Evolutionary conservation across 2,888 invertebrate species (phyloP).

Genomic region (Xestia ashworthii): DNA sequence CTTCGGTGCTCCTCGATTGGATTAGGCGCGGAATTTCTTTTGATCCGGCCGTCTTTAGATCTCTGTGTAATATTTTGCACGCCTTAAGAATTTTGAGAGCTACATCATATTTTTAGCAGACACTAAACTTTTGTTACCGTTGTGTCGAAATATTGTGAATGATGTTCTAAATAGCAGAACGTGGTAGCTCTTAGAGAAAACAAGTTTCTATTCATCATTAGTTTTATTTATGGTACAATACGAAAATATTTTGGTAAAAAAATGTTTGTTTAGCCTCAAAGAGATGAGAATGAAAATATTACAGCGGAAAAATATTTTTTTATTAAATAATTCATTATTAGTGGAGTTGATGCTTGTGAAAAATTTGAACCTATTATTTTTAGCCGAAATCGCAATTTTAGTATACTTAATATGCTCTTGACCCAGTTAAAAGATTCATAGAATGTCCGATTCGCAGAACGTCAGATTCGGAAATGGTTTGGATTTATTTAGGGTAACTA

Average conservation of each 20-base stretch:
- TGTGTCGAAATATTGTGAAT: constrained; percentile 35
- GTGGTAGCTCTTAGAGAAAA: constrained; percentile 18
- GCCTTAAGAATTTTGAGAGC: constrained; percentile 25
- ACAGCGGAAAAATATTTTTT: neutral
- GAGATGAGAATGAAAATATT: constrained; percentile 5
- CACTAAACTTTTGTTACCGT: constrained; percentile 4
- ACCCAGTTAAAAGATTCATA: neutral
- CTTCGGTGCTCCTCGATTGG: constrained; percentile 36
- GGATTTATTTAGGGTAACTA: neutral
- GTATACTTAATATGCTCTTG: neutral
- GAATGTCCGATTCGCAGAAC: neutral
- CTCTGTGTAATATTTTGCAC: constrained; percentile 15
- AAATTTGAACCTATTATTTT: neutral
- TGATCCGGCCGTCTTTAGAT: constrained; percentile 25
- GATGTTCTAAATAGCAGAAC: constrained; percentile 24
- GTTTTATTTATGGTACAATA: constrained; percentile 29
- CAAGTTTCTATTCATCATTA: constrained; percentile 1
- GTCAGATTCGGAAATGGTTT: neutral
- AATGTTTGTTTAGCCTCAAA: constrained; percentile 6
- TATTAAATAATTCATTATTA: neutral
- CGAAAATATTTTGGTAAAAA: constrained; percentile 13
- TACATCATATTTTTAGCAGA: constrained; percentile 7
- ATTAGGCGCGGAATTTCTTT: constrained; percentile 36
- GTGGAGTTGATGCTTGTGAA: neutral
- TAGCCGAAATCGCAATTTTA: neutral